phyloP scores from a whole-genome alignment of 2,888 invertebrate species.

The Diplazon laetatorius region DNA sequence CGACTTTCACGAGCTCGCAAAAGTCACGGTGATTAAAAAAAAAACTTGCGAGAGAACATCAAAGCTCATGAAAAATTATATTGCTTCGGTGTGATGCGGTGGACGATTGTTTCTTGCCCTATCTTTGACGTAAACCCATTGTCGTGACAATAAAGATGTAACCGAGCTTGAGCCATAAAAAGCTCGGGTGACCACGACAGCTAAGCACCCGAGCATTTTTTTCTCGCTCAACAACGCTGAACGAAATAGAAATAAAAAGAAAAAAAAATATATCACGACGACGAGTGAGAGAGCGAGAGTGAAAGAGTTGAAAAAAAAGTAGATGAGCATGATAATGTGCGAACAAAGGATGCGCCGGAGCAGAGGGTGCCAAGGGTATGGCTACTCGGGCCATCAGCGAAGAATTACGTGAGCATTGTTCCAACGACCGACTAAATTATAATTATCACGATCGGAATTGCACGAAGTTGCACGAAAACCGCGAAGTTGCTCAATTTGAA shows the following conservation, averaged over 20 bases:
- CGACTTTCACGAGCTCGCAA: not conserved
- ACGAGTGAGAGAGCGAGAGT: constrained; percentile 18
- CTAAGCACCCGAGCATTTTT: not conserved
- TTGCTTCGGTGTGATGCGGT: not conserved
- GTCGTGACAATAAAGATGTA: not conserved
- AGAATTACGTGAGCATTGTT: constrained; percentile 19
- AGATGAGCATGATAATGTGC: constrained; percentile 3
- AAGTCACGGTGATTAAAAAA: not conserved
- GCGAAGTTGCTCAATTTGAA: not conserved
- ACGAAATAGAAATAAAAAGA: constrained; percentile 2
- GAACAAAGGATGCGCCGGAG: constrained; percentile 1
- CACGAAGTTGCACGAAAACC: not conserved
- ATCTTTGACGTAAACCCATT: not conserved
- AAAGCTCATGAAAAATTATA: constrained; percentile 19
- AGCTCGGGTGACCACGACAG: constrained; percentile 5
- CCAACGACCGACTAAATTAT: constrained; percentile 53
- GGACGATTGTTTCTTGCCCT: not conserved
- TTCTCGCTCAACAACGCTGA: not conserved
- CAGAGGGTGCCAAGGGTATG: constrained; percentile 9
- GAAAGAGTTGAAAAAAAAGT: constrained; percentile 1
- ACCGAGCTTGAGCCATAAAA: constrained; percentile 12
- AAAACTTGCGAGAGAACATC: not conserved
- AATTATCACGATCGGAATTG: constrained; percentile 49
- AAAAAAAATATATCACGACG: not conserved
- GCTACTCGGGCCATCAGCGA: not conserved